These are phyloP conservation scores for human (Homo sapiens) DNA, from an alignment of 2,113 vertebrate genomes.

Conservation along the genomic window DNA sequence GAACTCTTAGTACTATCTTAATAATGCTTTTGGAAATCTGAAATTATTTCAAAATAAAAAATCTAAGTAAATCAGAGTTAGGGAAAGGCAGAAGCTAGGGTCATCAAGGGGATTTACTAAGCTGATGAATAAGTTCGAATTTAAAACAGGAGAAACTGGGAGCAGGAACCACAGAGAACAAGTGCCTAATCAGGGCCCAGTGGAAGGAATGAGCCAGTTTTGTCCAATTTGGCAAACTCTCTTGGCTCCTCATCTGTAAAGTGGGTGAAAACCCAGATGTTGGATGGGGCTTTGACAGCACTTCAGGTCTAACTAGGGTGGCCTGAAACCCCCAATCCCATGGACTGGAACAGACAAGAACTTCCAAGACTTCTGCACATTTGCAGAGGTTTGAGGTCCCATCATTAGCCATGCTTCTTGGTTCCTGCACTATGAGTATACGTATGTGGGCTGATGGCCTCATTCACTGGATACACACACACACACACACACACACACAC, in stretches of 20 bases:
- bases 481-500: not conserved
- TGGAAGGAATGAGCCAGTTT: not conserved
- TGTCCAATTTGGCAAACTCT: not conserved
- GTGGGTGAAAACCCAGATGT: not conserved
- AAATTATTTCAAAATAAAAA: not conserved
- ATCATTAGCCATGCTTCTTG: no score
- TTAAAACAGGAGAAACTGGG: not conserved
- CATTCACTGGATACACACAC: rapidly evolving
- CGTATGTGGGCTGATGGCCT: not conserved
- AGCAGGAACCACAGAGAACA: not conserved
- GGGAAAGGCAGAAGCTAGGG: not conserved
- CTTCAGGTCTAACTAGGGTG: not conserved
- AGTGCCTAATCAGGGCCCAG: not conserved
- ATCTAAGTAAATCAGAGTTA: not conserved
- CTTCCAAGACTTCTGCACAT: not conserved
- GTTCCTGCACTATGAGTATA: not conserved
- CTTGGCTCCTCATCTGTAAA: not conserved
- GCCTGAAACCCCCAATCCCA: not conserved
- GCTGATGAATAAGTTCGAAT: not conserved
- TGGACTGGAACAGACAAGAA: not conserved
- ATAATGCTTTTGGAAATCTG: not conserved
- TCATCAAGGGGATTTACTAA: not conserved
- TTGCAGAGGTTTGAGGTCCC: not conserved
- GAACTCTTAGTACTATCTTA: not conserved
- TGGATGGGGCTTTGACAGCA: not conserved